phyloP scores from a whole-genome alignment of 2,113 vertebrate species.

The Kryptolebias marmoratus region DNA sequence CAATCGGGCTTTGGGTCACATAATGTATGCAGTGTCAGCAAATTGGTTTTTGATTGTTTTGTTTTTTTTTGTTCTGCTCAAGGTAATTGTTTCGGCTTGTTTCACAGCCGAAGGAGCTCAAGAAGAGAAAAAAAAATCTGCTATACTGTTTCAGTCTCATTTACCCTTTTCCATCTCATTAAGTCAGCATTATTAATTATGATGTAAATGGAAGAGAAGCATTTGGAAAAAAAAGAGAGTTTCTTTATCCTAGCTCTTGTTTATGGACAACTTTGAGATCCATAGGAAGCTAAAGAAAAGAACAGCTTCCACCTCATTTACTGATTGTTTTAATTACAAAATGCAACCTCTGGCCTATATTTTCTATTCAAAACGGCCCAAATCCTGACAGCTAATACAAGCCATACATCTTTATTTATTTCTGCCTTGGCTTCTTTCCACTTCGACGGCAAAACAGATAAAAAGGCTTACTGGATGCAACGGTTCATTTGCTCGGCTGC shows the following conservation, averaged over 20 bases:
- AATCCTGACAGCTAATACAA: slow-evolving; percentile 54
- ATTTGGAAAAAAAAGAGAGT: slow-evolving; percentile 13
- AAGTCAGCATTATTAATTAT: slow-evolving; percentile 44
- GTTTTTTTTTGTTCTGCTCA: background rate
- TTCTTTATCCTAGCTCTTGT: background rate
- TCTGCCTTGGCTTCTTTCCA: background rate
- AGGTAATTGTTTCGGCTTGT: slow-evolving; percentile 21
- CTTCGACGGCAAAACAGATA: slow-evolving; percentile 32
- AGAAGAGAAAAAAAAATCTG: slow-evolving; percentile 20
- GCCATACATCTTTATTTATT: slow-evolving; percentile 61
- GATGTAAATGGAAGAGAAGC: background rate
- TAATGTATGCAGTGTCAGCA: background rate
- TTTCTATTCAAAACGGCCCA: slow-evolving; percentile 8
- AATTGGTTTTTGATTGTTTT: slow-evolving; percentile 4
- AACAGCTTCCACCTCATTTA: slow-evolving; percentile 55
- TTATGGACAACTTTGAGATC: slow-evolving; percentile 5
- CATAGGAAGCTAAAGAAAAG: background rate
- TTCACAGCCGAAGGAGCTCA: slow-evolving; percentile 33
- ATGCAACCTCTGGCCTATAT: no score
- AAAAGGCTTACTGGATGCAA: slow-evolving; percentile 25
- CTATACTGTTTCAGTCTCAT: slow-evolving; percentile 3
- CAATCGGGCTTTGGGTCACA: no score
- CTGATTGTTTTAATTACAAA: background rate
- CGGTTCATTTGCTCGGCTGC: slow-evolving; percentile 7
- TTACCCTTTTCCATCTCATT: slow-evolving; percentile 38